phyloP scores from a whole-genome alignment of 2,113 vertebrate genomes.

The cattle (Bos taurus) region DNA sequence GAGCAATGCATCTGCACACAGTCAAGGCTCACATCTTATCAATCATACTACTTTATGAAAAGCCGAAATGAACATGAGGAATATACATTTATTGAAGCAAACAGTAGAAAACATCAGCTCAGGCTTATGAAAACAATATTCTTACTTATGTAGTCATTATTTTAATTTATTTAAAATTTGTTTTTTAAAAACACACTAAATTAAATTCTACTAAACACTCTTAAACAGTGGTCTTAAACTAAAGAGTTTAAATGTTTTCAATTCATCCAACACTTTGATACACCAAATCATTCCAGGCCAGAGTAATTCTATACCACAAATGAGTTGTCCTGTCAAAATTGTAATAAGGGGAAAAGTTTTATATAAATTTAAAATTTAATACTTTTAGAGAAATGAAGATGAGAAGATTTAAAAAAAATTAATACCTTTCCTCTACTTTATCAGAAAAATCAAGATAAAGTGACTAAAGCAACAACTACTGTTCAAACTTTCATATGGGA shows the following conservation, averaged over 20 bases:
- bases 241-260: background rate
- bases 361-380: slow-evolving; percentile 2
- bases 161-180: background rate
- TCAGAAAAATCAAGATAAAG: background rate
- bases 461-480: background rate
- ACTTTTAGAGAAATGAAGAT: background rate
- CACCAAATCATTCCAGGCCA: background rate
- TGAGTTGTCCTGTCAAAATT: background rate
- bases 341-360: background rate
- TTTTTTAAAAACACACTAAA: background rate
- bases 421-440: background rate
- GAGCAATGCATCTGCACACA: slow-evolving; percentile 94
- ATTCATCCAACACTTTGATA: background rate
- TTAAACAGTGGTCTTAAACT: background rate
- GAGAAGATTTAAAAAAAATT: background rate
- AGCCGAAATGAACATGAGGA: background rate
- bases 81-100: background rate
- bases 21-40: slow-evolving; percentile 13
- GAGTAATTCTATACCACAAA: slow-evolving; percentile 3
- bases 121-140: background rate
- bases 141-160: background rate
- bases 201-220: background rate
- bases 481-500: background rate
- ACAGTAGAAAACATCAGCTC: background rate
- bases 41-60: background rate